A percentile compares a stretch with the other conserved stretches of the same genome.
Conservation (phyloP, 2,797 vertebrate genomes). For the Chromis chromis region DNA sequence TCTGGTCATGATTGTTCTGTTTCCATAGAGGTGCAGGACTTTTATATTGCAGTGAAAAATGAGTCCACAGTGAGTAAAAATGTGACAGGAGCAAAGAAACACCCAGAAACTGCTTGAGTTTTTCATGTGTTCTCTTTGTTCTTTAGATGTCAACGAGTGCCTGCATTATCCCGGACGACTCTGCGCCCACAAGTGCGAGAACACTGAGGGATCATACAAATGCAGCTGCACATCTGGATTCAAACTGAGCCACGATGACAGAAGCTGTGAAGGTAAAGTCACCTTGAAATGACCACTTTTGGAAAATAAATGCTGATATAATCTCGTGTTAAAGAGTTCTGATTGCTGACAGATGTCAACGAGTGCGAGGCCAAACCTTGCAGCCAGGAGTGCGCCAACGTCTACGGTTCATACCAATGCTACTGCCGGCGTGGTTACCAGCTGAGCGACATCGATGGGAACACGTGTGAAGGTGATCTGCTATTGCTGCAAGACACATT, state of each 20-base stretch:
- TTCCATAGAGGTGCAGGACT: no score
- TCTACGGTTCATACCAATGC: constrained; percentile 94
- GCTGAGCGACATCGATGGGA: constrained; percentile 89
- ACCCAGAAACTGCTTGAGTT: no score
- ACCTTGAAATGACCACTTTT: background rate
- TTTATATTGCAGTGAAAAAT: no score
- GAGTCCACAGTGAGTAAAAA: no score
- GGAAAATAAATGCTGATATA: no score
- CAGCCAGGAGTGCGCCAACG: constrained; percentile 92
- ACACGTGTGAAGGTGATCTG: constrained; percentile 89
- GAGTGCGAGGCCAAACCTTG: constrained; percentile 91
- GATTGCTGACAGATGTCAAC: constrained; percentile 85
- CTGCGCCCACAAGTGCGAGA: constrained; percentile 93
- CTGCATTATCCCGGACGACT: constrained; percentile 86
- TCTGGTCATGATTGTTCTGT: no score
- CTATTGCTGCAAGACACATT: background rate
- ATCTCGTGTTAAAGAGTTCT: background rate
- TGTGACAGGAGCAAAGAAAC: no score
- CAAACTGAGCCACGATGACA: constrained; percentile 85
- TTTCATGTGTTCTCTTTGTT: background rate
- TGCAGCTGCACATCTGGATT: constrained; percentile 92
- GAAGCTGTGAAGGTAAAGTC: constrained; percentile 89
- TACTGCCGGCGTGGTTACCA: constrained; percentile 93
- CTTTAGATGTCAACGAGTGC: constrained; percentile 91
- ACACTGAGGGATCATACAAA: constrained; percentile 90